phyloP scores from a whole-genome alignment of 1,140 invertebrate species.

The Trichonephila clavata region DNA sequence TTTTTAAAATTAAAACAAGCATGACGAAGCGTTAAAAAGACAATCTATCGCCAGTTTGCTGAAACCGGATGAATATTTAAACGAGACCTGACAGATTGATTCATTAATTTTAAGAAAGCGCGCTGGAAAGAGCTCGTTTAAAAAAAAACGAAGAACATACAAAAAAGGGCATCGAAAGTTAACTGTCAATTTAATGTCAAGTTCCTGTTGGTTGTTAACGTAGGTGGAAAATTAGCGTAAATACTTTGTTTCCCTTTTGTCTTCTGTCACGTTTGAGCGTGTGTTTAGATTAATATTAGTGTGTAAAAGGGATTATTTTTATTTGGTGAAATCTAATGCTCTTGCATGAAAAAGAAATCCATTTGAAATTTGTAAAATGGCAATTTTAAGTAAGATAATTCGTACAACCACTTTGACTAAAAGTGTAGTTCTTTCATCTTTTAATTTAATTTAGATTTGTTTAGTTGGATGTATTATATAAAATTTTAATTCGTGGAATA shows the following conservation, averaged over 20 bases:
- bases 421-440: too few species aligned
- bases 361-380: too few species aligned
- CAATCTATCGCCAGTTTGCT: background rate
- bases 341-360: too few species aligned
- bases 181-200: background rate
- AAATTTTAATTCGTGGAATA: too few species aligned
- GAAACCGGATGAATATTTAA: conserved; percentile 11
- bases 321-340: too few species aligned
- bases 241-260: background rate
- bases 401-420: too few species aligned
- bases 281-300: background rate
- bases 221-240: background rate
- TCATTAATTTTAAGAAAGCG: background rate
- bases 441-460: too few species aligned
- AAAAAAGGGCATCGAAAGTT: background rate
- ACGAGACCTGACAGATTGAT: background rate
- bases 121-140: background rate
- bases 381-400: too few species aligned
- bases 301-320: too few species aligned
- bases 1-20: background rate
- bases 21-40: background rate
- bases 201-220: background rate
- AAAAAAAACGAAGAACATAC: background rate
- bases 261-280: background rate
- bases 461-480: too few species aligned